Evolutionary conservation across 2,113 vertebrate species (phyloP), one percentile per base, ranked within the genome.

Genomic region (Petrocephalus zakoni): DNA sequence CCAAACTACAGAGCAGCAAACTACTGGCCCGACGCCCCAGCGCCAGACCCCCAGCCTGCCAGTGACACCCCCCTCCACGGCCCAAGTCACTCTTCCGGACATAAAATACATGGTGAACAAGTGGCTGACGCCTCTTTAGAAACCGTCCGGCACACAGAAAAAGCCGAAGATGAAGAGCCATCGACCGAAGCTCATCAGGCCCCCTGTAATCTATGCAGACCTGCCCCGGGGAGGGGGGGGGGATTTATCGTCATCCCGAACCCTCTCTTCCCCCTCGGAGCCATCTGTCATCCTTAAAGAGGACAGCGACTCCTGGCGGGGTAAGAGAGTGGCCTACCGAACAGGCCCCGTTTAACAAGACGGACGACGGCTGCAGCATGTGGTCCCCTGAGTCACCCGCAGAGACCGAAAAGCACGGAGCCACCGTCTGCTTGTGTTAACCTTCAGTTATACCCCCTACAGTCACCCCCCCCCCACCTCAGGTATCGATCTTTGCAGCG

Each of bases 1-100:
- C 91, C 90, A 56, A 88, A n/a, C 64, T 88, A 89, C 72, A 89
- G 58, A 25, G 90, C 13, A 87, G 87, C 84, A 46, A 88, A 88
- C 52, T 85, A 88, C n/a, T 1, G 19, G 88, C 91, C 93, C 93
- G 92, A 93, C 7, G 15, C 88, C 8, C 29, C 64, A 64, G 88
- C 89, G 87, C 90, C 88, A 75, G 72, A 90, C 90, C 91, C 89
- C 81, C 90, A 4, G 87, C 85, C 91, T 93, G 72, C 34, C 34
- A 78, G 46, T 83, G 37, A 21, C 19, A 8, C 37, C 78, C 68
- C 25, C 61, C 61, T 1, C 49, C 22, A 42, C 42, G 42, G n/a
- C 49, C 29, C 52, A 10, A 29, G 19, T 55, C 46, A 7, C 51
- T 82, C 29, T 15, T 21, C 46, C 17, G 87, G 8, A 17, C 42